A percentile compares a stretch with the other conserved stretches of the same genome.
Conservation (phyloP, 2,888 invertebrate genomes). For the Dasysyrphus albostriatus region DNA sequence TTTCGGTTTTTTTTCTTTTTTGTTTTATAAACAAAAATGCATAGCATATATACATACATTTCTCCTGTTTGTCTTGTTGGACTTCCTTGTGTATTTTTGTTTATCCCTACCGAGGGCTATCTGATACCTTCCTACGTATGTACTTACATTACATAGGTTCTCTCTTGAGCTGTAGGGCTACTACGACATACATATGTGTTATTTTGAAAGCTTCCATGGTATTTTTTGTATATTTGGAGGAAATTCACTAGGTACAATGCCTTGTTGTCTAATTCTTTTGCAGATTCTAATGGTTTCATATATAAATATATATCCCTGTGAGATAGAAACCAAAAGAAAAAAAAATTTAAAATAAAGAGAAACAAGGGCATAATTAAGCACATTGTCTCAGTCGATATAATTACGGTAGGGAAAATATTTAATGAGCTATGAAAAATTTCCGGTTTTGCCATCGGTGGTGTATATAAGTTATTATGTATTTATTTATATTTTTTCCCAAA, state of each 20-base stretch:
- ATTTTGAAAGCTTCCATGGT: slow-evolving; percentile 13
- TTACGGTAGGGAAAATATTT: slow-evolving; percentile 49
- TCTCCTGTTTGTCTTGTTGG: slow-evolving; percentile 4
- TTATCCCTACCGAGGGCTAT: background rate
- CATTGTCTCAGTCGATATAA: slow-evolving; percentile 61
- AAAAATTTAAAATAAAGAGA: background rate
- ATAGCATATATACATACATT: too few relatives aligned
- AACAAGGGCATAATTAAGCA: slow-evolving; percentile 60
- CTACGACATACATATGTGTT: slow-evolving; percentile 63
- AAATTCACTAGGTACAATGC: background rate
- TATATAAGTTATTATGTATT: slow-evolving; percentile 1
- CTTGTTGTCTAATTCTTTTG: background rate
- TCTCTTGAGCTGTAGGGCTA: background rate
- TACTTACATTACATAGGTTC: background rate
- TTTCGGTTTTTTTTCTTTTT: slow-evolving; percentile 1
- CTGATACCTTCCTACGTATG: too few relatives aligned
- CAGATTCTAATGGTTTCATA: slow-evolving; percentile 3
- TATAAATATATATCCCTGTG: background rate
- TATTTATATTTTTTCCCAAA: slow-evolving; percentile 31
- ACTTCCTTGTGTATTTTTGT: slow-evolving; percentile 6
- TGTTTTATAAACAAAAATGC: background rate
- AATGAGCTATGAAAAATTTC: slow-evolving; percentile 54
- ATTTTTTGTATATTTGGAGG: background rate
- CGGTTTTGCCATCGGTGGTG: slow-evolving; percentile 20
- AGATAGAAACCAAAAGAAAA: background rate